Conservation (phyloP, 2,797 vertebrate species). For the Propithecus perrieri region DNA sequence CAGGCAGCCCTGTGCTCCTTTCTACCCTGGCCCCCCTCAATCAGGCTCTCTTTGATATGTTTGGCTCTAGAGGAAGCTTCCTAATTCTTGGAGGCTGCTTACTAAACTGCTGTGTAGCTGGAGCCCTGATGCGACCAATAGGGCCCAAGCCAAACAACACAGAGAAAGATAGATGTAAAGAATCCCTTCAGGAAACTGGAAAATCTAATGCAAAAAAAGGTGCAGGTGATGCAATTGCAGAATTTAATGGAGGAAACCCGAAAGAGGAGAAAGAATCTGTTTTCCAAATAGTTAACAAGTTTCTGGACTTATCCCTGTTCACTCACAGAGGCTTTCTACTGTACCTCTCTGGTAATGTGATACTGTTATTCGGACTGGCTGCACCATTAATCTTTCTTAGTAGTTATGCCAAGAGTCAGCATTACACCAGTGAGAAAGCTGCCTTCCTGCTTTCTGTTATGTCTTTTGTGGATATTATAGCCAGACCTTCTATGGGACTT, state of each 20-base stretch:
- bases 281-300: constrained; percentile 90
- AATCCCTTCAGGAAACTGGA: constrained; percentile 81
- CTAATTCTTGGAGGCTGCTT: constrained; percentile 95
- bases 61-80: constrained; percentile 98
- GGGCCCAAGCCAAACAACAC: constrained; percentile 89
- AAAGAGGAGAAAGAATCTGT: constrained; percentile 86
- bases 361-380: constrained; percentile 98
- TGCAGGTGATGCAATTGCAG: constrained; percentile 79
- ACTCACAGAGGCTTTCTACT: constrained; percentile 96
- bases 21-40: constrained; percentile 96
- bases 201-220: constrained; percentile 75
- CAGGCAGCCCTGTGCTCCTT: constrained; percentile 96
- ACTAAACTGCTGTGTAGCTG: constrained; percentile 96
- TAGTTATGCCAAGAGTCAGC: constrained; percentile 95
- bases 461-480: constrained; percentile 98
- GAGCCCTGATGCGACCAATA: constrained; percentile 96
- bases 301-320: constrained; percentile 95
- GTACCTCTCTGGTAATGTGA: constrained; percentile 93
- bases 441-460: constrained; percentile 96
- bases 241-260: constrained; percentile 84
- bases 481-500: constrained; percentile 96
- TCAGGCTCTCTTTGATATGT: constrained; percentile 93
- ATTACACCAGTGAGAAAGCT: constrained; percentile 93
- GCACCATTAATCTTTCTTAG: constrained; percentile 96
- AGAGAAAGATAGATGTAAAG: constrained; percentile 80